phyloP scores from a whole-genome alignment of 2,888 invertebrate genomes.

The Ditylenchus weischeri region DNA sequence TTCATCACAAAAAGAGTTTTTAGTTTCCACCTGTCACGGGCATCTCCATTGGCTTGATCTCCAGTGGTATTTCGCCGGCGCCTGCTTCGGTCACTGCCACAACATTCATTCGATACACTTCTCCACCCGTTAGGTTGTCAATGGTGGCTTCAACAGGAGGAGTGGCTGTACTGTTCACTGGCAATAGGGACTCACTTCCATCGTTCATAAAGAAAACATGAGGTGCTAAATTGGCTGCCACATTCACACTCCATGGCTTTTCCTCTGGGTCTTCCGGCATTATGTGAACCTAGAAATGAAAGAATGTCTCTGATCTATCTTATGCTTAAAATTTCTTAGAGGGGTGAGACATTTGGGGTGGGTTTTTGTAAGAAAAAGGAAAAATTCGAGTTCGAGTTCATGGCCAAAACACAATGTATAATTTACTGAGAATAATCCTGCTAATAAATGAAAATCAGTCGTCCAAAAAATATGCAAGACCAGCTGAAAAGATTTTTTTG shows the following conservation, averaged over 20 bases:
- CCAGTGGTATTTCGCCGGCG: slow-evolving; percentile 40
- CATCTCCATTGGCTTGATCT: slow-evolving; percentile 37
- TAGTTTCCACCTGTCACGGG: slow-evolving; percentile 41
- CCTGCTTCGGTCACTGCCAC: slow-evolving; percentile 55
- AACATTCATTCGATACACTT: slow-evolving; percentile 35
- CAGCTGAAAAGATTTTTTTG: too few species aligned
- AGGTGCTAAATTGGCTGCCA: slow-evolving; percentile 31
- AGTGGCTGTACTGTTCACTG: not conserved
- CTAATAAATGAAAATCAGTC: too few species aligned
- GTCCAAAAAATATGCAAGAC: too few species aligned
- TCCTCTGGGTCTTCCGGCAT: slow-evolving; percentile 24
- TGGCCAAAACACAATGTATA: too few species aligned
- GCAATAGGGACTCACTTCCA: slow-evolving; percentile 8
- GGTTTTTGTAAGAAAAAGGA: too few species aligned
- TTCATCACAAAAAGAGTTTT: slow-evolving; percentile 11
- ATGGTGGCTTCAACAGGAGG: slow-evolving; percentile 6
- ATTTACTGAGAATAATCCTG: too few species aligned
- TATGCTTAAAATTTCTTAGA: too few species aligned
- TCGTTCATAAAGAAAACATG: slow-evolving; percentile 7
- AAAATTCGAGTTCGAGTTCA: too few species aligned
- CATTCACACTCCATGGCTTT: slow-evolving; percentile 43
- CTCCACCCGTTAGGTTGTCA: slow-evolving; percentile 44
- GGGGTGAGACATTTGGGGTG: too few species aligned
- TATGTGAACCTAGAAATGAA: slow-evolving; percentile 12
- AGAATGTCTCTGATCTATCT: not conserved